These are phyloP conservation scores for Nycticebus coucang DNA, from an alignment of 2,113 vertebrate species.

Conservation along the genomic window DNA sequence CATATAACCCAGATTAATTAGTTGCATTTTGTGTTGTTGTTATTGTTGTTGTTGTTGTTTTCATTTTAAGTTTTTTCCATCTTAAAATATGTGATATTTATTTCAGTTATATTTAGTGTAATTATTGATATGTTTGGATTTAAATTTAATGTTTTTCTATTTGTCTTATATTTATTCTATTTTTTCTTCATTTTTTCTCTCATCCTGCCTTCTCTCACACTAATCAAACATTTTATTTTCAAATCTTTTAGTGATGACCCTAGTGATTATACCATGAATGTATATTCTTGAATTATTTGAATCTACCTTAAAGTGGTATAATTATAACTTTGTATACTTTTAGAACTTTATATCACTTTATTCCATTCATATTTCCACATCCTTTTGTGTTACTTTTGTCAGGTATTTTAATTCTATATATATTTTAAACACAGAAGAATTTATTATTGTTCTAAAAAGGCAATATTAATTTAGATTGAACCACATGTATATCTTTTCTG, in stretches of 20 bases:
- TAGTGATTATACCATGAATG: background rate
- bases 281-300: background rate
- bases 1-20: background rate
- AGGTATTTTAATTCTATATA: background rate
- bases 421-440: background rate
- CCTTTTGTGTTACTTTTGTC: background rate
- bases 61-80: background rate
- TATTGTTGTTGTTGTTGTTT: background rate
- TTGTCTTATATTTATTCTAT: background rate
- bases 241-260: background rate
- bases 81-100: background rate
- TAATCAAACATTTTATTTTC: background rate
- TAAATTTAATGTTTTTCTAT: background rate
- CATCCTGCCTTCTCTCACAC: background rate
- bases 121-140: background rate
- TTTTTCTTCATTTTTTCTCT: background rate
- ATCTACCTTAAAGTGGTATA: background rate
- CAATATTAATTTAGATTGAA: background rate
- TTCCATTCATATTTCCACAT: background rate
- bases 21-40: background rate
- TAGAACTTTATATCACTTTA: background rate
- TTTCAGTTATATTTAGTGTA: constrained; percentile 30
- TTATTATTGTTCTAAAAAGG: background rate
- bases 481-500: background rate
- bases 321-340: background rate